phyloP scores from a whole-genome alignment of 2,113 vertebrate species.

The Pimephales promelas region DNA sequence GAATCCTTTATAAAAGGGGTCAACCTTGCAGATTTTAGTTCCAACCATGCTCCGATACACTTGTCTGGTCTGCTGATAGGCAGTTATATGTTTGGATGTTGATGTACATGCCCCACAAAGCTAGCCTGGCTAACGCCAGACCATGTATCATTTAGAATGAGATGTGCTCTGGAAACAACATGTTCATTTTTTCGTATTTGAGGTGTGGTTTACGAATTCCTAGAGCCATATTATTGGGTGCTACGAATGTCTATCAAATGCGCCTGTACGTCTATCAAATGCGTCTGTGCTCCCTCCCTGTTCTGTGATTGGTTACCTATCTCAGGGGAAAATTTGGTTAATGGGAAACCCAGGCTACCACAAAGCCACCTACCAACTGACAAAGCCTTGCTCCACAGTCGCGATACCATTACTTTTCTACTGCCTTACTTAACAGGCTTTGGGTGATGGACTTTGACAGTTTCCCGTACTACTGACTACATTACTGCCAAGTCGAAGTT shows the following conservation, averaged over 20 bases:
- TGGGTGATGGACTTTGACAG: slow-evolving; percentile 10
- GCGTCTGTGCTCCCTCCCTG: too few relatives aligned
- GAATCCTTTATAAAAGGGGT: not conserved
- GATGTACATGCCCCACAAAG: not conserved
- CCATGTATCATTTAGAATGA: too few relatives aligned
- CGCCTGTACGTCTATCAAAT: too few relatives aligned
- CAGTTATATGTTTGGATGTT: not conserved
- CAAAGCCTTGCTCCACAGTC: not conserved
- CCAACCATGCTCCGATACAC: not conserved
- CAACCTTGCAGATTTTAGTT: slow-evolving; percentile 1
- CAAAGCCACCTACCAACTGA: not conserved
- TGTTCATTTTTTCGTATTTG: too few relatives aligned
- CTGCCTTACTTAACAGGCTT: not conserved
- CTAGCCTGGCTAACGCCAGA: too few relatives aligned
- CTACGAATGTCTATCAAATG: too few relatives aligned
- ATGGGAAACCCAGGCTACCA: too few relatives aligned
- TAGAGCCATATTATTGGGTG: too few relatives aligned
- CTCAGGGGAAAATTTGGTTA: too few relatives aligned
- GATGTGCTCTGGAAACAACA: too few relatives aligned
- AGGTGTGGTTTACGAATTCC: too few relatives aligned
- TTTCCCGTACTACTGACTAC: not conserved
- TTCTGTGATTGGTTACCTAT: too few relatives aligned
- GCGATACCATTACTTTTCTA: not conserved
- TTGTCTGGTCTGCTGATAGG: not conserved
- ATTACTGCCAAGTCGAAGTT: not conserved